These are phyloP conservation scores for Protobothrops flavoviridis DNA, from an alignment of 2,113 vertebrate genomes.

Conservation along the genomic window DNA sequence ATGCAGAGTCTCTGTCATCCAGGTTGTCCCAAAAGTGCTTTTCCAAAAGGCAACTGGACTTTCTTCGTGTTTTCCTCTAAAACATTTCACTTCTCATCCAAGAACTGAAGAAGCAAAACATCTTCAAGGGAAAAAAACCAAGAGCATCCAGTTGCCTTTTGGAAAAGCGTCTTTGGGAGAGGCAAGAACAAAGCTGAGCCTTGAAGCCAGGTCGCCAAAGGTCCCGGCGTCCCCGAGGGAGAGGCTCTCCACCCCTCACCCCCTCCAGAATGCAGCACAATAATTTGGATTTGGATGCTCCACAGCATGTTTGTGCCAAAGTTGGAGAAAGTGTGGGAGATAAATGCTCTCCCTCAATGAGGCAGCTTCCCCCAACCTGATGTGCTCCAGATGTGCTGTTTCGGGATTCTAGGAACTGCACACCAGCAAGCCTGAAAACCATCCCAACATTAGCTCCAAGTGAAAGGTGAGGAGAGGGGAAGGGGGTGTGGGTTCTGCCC, in stretches of 20 bases:
- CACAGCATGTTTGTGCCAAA: not conserved
- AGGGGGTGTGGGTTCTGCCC: not conserved
- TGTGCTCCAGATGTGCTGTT: not conserved
- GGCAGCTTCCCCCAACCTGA: not conserved
- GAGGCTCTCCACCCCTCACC: not conserved
- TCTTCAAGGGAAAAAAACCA: not conserved
- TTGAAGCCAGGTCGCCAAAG: not conserved
- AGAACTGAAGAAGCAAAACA: not conserved
- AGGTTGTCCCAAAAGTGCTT: not conserved
- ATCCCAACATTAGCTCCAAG: not conserved
- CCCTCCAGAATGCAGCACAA: not conserved
- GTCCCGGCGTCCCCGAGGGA: not conserved
- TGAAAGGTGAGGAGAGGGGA: not conserved
- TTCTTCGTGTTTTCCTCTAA: not conserved
- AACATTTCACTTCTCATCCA: not conserved
- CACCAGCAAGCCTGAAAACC: not conserved
- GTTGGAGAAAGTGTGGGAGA: not conserved
- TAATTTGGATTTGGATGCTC: not conserved
- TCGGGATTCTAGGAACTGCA: not conserved
- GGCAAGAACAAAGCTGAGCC: not conserved
- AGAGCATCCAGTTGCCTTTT: too few species aligned
- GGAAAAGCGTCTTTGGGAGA: not conserved
- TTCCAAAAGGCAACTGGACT: not conserved
- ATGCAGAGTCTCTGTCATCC: not conserved
- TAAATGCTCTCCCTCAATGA: not conserved